Evolutionary conservation across 2,113 vertebrate genomes (phyloP), one percentile per base, ranked within the genome.

Genomic region (Collichthys lucidus): DNA sequence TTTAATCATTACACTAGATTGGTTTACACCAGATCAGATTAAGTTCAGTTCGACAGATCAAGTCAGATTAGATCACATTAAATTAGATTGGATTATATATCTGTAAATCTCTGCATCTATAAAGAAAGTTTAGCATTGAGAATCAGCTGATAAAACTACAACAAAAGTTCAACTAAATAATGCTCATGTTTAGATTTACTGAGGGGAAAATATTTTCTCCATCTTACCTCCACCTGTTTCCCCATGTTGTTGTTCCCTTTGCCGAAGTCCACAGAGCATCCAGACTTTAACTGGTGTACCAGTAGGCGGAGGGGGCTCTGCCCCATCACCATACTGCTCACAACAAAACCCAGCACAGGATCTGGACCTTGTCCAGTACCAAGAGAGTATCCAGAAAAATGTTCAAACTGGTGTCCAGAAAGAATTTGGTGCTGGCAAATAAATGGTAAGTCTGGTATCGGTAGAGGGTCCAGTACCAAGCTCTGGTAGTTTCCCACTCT

Each of bases 151-250:
- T 24, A 5, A 24, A 24, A 56, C 3, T 22, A 22, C 17, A 50
- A 50, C 49, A 50, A 55, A 19, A 59, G 4, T 22, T 1, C 9
- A 53, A n/a, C 46, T 47, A 14, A 26, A 7, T 31, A 59, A 31
- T 35, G 35, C 15, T 66, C 7, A 63, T 20, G 22, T 8, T 8
- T 61, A 35, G 11, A 63, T 64, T 4, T 8, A 46, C 0, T 64
- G 20, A 66, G 4, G 10, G 19, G 17, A 31, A 60, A 26, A 12
- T 11, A 16, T 59, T 20, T 53, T 3, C 44, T 72, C 56, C 11
- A 15, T 62, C 89, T 90, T 79, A 93, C 92, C 92, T 86, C 77
- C 78, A 87, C 70, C 80, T 73, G 71, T 55, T 84, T 91, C 24
- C 84, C 80, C 86, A 76, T 80, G 55, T 22, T 53, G 26, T 19